phyloP scores from a whole-genome alignment of 1,140 invertebrate species.

The Formica selysi region DNA sequence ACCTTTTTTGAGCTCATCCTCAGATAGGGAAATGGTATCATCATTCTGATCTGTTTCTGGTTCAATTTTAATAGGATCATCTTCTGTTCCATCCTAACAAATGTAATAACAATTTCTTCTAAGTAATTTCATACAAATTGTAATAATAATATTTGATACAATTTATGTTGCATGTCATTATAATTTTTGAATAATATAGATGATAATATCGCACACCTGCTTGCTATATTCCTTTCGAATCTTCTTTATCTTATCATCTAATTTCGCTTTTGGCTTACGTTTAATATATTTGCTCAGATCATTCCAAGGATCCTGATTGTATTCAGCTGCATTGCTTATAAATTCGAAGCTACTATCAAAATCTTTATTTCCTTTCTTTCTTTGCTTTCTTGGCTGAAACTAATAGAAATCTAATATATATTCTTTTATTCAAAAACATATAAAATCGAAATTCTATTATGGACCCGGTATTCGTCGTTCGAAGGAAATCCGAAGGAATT shows the following conservation, averaged over 20 bases:
- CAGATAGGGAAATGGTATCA: conserved; percentile 87
- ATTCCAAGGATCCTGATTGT: conserved; percentile 94
- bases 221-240: conserved; percentile 86
- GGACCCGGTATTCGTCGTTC: no score
- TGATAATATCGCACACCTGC: conserved; percentile 72
- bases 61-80: conserved; percentile 77
- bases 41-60: conserved; percentile 79
- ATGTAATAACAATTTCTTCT: conserved; percentile 40
- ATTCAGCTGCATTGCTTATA: conserved; percentile 90
- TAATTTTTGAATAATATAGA: conserved; percentile 63
- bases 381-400: conserved; percentile 93
- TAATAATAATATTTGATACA: no score
- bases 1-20: conserved; percentile 91
- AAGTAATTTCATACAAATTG: conserved; percentile 3
- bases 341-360: conserved; percentile 93
- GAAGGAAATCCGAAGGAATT: conserved; percentile 2
- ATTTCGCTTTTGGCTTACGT: conserved; percentile 92
- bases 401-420: conserved; percentile 76
- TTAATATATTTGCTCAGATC: conserved; percentile 94
- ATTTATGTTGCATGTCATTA: neutral
- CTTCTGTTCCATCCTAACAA: conserved; percentile 60
- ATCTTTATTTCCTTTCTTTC: conserved; percentile 90
- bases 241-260: conserved; percentile 94
- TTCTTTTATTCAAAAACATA: no score
- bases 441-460: no score